Evolutionary conservation across 2,888 invertebrate species (phyloP), one percentile per base, ranked within the genome.

Genomic region (Eumacrocentrus americanus): DNA sequence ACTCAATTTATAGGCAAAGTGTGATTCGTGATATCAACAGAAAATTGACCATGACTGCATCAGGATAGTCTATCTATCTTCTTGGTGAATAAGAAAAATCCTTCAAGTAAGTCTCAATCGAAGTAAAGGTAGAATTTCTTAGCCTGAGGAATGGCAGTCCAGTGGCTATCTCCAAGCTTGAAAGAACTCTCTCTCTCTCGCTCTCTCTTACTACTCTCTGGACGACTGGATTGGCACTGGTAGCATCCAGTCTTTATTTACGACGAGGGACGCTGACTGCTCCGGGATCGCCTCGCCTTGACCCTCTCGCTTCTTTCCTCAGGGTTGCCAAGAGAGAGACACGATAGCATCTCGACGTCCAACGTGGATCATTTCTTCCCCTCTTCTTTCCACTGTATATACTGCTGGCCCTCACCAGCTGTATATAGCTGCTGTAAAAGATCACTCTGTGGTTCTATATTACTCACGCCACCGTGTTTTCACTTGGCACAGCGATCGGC

Each of bases 401-500:
- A 42, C 20, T 18, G 42, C 20, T 16, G 20, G 18, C 42, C 42
- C n/a, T 42, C 42, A 42, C 34, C 52, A 59, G 69, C 72, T 68
- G 67, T 73, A 71, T 74, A 69, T 44, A 46, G 42, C 53, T 53
- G 53, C 58, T 29, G 71, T 76, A 78, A 79, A 80, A 77, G 74
- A 78, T 79, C 78, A 75, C 73, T 75, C 75, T 73, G 71, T 71
- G 75, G 74, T 75, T 76, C 78, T 79, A 79, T 80, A 79, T 80
- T 80, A 80, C 80, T 80, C 80, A 80, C 78, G 76, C 76, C 78
- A 76, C 72, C 73, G 77, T 79, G 76, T 80, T 80, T 80, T 80
- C 80, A 80, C 79, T 80, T 77, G 76, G 77, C 77, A 68, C 73
- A 70, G 75, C 77, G 80, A 80, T 80, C 80, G 78, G 70, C 68